Conservation (phyloP, 1,140 invertebrate genomes). For the Listronotus oregonensis region DNA sequence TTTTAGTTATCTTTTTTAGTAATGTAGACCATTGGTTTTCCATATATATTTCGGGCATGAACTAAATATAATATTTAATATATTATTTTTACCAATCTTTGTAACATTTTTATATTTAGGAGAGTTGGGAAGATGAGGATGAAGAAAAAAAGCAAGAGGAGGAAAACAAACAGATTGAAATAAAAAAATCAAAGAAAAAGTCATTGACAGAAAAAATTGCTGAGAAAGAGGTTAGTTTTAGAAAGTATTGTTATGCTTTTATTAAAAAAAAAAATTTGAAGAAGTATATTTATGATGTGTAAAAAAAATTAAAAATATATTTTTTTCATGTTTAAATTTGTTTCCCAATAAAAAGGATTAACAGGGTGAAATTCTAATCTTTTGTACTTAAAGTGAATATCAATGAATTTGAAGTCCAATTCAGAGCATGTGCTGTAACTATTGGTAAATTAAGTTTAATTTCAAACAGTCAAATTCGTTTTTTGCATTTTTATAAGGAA, state of each 20-base stretch:
- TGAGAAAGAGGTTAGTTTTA: conserved; percentile 69
- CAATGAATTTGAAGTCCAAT: background rate
- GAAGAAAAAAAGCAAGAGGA: conserved; percentile 53
- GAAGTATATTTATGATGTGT: too few species aligned
- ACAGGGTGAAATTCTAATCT: too few species aligned
- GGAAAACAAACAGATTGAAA: conserved; percentile 57
- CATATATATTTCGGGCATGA: background rate
- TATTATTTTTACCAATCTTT: background rate
- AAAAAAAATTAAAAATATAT: too few species aligned
- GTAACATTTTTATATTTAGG: conserved; percentile 58
- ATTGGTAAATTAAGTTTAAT: too few species aligned
- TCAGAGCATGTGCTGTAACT: background rate
- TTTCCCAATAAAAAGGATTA: too few species aligned
- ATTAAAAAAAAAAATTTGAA: too few species aligned
- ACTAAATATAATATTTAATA: too few species aligned
- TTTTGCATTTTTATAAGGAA: background rate
- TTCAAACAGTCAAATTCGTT: too few species aligned
- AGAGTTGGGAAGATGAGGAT: conserved; percentile 81
- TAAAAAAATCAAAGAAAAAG: conserved; percentile 67
- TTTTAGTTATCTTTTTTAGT: too few species aligned
- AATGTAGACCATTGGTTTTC: too few species aligned
- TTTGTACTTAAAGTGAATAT: background rate
- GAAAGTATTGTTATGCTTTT: too few species aligned
- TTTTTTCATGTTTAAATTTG: too few species aligned
- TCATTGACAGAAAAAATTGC: conserved; percentile 74